Evolutionary conservation across 2,113 vertebrate genomes (phyloP), one percentile per base, ranked within the genome.

Genomic region (Arenaria interpres): DNA sequence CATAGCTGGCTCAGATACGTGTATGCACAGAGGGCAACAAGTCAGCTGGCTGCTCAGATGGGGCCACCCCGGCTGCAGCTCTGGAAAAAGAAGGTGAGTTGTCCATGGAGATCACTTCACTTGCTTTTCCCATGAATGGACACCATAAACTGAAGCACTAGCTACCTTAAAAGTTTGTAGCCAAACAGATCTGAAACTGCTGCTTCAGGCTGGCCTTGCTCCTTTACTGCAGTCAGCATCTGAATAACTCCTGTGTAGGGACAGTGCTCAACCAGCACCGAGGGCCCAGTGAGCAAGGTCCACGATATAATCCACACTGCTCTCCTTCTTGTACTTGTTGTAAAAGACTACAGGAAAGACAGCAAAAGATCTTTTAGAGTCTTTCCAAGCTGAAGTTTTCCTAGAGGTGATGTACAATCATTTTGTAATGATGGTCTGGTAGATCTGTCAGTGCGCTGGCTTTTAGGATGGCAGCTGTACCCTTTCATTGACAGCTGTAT

Each of bases 231-330:
- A 39, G 6, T 60, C 18, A 63, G 20, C 32, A 11, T 53, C 14
- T 32, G 24, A 59, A 5, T 28, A 11, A 20, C 14, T 71, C 11
- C 8, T 25, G 7, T 0, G 0, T 2, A 30, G 37, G 19, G 21
- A 32, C 30, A 46, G 19, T 37, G 21, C n/a, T 59, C 6, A 4
- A 18, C 16, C 27, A 83, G 12, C 20, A 35, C 17, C n/a, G 22
- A 50, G 14, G 73, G 20, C 16, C 15, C 28, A 45, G 14, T 0
- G 0, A 69, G 15, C 21, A 64, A 41, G 20, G 30, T 25, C 62
- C 27, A 22, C 6, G 21, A 9, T 14, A 59, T 22, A 56, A 78
- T 28, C 60, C 27, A 43, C 10, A 18, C 7, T 17, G 9, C 27
- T 60, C 12, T 28, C 33, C 15, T 48, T 48, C 25, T 35, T 64